phyloP scores from a whole-genome alignment of 2,113 vertebrate species.

The Pelmatolapia mariae region DNA sequence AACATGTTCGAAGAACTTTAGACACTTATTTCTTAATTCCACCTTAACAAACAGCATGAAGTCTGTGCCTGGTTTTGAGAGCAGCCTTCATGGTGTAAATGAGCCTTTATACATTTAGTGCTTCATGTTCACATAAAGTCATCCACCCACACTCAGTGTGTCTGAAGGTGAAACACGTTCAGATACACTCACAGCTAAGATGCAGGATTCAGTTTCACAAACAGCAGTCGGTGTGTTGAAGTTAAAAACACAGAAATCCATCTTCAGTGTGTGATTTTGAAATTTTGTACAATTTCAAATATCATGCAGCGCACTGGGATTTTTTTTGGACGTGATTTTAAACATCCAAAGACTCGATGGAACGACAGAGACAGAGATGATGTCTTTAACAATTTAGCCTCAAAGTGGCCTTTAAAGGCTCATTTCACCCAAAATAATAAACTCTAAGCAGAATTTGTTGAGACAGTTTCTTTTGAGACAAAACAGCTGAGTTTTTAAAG shows the following conservation, averaged over 20 bases:
- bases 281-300: background rate
- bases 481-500: background rate
- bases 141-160: background rate
- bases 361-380: background rate
- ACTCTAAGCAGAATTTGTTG: background rate
- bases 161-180: background rate
- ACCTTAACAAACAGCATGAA: background rate
- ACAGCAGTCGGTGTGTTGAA: background rate
- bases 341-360: background rate
- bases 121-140: background rate
- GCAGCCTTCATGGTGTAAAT: background rate
- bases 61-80: background rate
- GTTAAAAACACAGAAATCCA: background rate
- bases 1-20: fast-evolving
- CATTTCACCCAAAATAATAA: background rate
- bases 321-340: background rate
- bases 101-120: fast-evolving
- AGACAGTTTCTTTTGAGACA: background rate
- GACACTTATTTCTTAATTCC: background rate
- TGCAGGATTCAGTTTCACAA: background rate
- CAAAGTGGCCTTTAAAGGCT: background rate
- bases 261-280: background rate
- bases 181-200: background rate
- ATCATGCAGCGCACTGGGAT: background rate
- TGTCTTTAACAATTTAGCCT: background rate